phyloP scores from a whole-genome alignment of 2,113 vertebrate genomes.

The Etheostoma spectabile region DNA sequence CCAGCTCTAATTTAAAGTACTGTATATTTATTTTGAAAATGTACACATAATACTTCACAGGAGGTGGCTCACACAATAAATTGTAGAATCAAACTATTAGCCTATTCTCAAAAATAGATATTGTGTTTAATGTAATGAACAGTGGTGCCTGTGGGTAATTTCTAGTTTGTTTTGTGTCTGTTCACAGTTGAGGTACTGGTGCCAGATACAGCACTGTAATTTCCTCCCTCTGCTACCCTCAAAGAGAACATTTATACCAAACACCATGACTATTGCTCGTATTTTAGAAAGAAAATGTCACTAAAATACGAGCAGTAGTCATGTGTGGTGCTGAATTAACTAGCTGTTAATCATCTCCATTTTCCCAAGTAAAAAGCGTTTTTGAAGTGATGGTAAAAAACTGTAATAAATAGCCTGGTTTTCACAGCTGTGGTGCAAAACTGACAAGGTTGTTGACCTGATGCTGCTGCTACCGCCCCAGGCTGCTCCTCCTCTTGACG shows the following conservation, averaged over 20 bases:
- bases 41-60: neutral
- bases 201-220: neutral
- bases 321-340: no score
- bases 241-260: constrained; percentile 6
- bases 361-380: neutral
- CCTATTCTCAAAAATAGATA: constrained; percentile 7
- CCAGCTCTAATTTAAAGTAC: neutral
- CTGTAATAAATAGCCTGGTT: neutral
- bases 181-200: neutral
- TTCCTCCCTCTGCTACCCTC: neutral
- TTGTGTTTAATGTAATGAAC: neutral
- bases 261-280: neutral
- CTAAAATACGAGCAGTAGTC: no score
- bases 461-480: constrained; percentile 61
- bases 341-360: neutral
- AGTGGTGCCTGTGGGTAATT: neutral
- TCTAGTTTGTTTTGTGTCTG: neutral
- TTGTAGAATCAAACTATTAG: neutral
- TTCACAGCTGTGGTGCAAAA: neutral
- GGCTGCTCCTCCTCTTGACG: constrained; percentile 88
- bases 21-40: neutral
- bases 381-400: neutral
- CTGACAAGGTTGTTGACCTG: constrained; percentile 42
- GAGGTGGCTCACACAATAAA: neutral
- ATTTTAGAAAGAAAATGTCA: neutral